These are phyloP conservation scores for Zeus faber DNA, from an alignment of 2,113 vertebrate species.

Conservation along the genomic window DNA sequence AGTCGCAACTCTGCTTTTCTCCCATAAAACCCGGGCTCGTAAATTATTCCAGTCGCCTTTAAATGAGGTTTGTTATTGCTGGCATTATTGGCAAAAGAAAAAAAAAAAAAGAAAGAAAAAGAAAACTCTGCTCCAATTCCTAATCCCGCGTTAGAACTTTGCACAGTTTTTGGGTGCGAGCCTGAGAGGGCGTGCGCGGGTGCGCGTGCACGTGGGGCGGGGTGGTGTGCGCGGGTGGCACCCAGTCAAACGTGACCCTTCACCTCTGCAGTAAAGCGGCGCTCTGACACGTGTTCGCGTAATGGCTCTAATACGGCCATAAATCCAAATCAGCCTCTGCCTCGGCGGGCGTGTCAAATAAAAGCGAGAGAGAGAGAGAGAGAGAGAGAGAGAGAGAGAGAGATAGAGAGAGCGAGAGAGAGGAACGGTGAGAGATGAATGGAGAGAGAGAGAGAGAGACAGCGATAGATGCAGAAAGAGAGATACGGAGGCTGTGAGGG, in stretches of 20 bases:
- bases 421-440: slow-evolving; percentile 1
- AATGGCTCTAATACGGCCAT: slow-evolving; percentile 64
- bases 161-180: neutral
- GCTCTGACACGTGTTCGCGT: slow-evolving; percentile 60
- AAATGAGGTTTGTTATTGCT: neutral
- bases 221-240: slow-evolving; percentile 8
- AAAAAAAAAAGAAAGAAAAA: slow-evolving; percentile 3
- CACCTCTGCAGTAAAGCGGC: slow-evolving; percentile 41
- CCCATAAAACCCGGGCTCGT: neutral
- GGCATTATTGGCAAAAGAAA: neutral
- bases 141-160: neutral
- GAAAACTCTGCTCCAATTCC: too few species aligned
- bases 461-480: neutral
- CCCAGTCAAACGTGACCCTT: slow-evolving; percentile 51
- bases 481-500: neutral
- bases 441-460: neutral
- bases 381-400: neutral
- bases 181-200: slow-evolving; percentile 14
- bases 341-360: slow-evolving; percentile 39
- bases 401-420: neutral
- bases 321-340: slow-evolving; percentile 52
- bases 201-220: neutral
- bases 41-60: neutral
- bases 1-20: neutral
- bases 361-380: slow-evolving; percentile 15